Percentiles rank a stretch among this genome's conserved stretches.
phyloP scores from a whole-genome alignment of 2,113 vertebrate species.

The Numida meleagris region DNA sequence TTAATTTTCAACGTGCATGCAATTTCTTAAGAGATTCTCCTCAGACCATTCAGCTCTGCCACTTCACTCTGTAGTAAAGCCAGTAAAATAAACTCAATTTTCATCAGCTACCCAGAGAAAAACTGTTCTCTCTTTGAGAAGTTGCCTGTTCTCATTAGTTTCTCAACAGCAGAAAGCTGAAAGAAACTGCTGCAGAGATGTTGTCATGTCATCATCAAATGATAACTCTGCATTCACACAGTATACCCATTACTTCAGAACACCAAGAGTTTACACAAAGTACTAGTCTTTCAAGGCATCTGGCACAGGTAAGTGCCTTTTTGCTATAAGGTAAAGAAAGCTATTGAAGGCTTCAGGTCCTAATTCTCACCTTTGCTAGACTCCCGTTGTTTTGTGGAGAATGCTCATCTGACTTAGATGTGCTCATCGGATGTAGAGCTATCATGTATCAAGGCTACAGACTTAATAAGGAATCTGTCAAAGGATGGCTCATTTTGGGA shows the following conservation, averaged over 20 bases:
- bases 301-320: not conserved
- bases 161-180: not conserved
- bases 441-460: not conserved
- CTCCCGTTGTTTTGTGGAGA: not conserved
- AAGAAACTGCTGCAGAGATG: not conserved
- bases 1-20: not conserved
- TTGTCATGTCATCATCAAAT: not conserved
- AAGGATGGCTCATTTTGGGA: not conserved
- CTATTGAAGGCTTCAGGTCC: not conserved
- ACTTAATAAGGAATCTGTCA: not conserved
- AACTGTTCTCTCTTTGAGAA: not conserved
- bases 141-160: constrained; percentile 1
- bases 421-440: not conserved
- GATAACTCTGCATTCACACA: not conserved
- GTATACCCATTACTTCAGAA: not conserved
- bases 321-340: not conserved
- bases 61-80: not conserved
- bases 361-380: not conserved
- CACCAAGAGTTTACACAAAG: not conserved
- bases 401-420: not conserved
- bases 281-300: not conserved
- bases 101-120: not conserved
- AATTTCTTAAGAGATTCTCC: not conserved
- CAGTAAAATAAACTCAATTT: not conserved
- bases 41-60: not conserved